These are phyloP conservation scores for Heterotilapia buettikoferi DNA, from an alignment of 2,113 vertebrate genomes.

Conservation along the genomic window DNA sequence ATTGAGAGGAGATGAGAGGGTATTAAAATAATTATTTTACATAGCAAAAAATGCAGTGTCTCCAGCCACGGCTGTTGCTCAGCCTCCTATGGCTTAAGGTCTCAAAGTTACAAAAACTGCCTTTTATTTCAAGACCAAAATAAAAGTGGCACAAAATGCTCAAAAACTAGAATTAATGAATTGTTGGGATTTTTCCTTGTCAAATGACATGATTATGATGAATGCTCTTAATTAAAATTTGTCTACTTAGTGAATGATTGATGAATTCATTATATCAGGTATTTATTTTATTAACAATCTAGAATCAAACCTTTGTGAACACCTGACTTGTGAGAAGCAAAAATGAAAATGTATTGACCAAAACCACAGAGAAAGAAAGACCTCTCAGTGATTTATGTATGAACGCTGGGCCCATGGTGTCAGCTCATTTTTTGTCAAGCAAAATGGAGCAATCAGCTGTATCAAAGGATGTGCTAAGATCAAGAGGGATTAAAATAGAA, in stretches of 20 bases:
- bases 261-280: not conserved
- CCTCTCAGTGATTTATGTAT: not conserved
- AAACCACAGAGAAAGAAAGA: not conserved
- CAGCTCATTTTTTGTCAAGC: not conserved
- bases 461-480: constrained; percentile 31
- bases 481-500: constrained; percentile 24
- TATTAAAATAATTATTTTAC: not conserved
- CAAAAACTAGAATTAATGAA: not conserved
- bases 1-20: not conserved
- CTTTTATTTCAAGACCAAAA: not conserved
- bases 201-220: not conserved
- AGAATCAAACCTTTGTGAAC: not conserved
- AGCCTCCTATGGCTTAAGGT: rapidly evolving
- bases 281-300: not conserved
- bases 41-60: not conserved
- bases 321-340: not conserved
- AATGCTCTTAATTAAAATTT: not conserved
- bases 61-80: not conserved
- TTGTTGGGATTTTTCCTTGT: not conserved
- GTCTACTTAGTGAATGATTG: not conserved
- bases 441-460: constrained; percentile 7
- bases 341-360: not conserved
- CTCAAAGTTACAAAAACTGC: not conserved
- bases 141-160: not conserved
- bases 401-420: not conserved